Evolutionary conservation across 2,797 vertebrate species (phyloP).

Genomic region (Enteromius fasciolatus): DNA sequence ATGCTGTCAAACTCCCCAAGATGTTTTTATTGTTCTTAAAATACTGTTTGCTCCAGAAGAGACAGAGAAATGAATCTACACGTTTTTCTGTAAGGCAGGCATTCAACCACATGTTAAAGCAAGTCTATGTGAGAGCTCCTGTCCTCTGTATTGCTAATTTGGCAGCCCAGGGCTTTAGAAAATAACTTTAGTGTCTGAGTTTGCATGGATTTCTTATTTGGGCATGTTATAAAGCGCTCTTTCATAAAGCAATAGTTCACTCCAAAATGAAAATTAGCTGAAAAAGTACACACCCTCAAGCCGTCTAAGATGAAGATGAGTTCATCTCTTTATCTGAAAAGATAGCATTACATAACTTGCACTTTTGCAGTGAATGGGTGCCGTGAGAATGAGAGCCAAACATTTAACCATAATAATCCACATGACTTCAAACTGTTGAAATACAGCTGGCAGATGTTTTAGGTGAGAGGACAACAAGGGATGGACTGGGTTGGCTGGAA

Average conservation of each 20-base stretch:
- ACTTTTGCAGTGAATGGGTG: not conserved
- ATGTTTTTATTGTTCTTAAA: conserved; percentile 5
- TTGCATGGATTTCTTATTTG: not conserved
- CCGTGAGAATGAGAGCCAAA: not conserved
- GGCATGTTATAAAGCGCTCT: not conserved
- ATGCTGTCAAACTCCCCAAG: not conserved
- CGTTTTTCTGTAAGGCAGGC: conserved; percentile 25
- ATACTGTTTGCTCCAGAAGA: not conserved
- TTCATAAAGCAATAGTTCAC: not conserved
- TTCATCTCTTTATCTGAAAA: not conserved
- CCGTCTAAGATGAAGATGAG: not conserved
- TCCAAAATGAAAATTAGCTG: not conserved
- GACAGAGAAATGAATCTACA: not conserved
- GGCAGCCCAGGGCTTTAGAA: conserved; percentile 7
- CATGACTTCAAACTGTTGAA: not conserved
- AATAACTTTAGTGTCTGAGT: not conserved
- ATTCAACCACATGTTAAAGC: conserved; percentile 42
- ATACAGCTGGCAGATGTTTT: not conserved
- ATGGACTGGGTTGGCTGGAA: not conserved
- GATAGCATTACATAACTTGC: not conserved
- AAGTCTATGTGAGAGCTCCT: conserved; percentile 23
- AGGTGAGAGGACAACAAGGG: not conserved
- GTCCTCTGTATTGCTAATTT: conserved; percentile 6
- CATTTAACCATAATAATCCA: not conserved
- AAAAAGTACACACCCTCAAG: not conserved